A percentile compares a stretch with the other conserved stretches of the same genome.
Conservation (phyloP, 2,797 vertebrate genomes). For the Malacoraja senta region DNA sequence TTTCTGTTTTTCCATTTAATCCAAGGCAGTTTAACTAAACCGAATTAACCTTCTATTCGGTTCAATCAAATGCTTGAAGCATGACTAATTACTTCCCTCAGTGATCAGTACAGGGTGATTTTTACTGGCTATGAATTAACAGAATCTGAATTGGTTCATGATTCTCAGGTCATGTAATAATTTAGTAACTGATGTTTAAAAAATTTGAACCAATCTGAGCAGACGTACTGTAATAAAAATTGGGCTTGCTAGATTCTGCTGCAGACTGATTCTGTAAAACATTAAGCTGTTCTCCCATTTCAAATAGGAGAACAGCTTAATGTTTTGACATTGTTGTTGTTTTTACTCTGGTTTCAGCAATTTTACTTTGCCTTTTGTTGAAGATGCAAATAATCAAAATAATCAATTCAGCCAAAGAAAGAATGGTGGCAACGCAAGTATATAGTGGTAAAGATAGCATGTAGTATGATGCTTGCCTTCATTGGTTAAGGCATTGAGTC, state of each 20-base stretch:
- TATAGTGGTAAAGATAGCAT: no score
- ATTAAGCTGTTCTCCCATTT: background rate
- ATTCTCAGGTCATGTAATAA: background rate
- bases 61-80: slow-evolving; percentile 1
- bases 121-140: background rate
- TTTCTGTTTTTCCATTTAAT: background rate
- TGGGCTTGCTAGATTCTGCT: background rate
- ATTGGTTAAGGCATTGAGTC: no score
- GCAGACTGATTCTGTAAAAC: background rate
- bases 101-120: background rate
- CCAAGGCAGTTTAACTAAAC: background rate
- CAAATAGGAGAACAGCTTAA: background rate
- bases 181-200: background rate
- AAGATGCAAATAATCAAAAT: background rate
- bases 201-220: background rate
- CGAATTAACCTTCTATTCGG: background rate
- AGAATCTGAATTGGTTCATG: background rate
- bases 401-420: background rate
- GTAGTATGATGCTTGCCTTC: no score
- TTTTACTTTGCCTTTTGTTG: background rate
- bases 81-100: background rate
- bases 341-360: background rate
- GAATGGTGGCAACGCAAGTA: background rate
- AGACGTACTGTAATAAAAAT: background rate
- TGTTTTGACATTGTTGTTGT: background rate